Percentiles rank a stretch among this genome's conserved stretches.
Conservation (phyloP, 2,888 invertebrate species). For the Spialia ferax region DNA sequence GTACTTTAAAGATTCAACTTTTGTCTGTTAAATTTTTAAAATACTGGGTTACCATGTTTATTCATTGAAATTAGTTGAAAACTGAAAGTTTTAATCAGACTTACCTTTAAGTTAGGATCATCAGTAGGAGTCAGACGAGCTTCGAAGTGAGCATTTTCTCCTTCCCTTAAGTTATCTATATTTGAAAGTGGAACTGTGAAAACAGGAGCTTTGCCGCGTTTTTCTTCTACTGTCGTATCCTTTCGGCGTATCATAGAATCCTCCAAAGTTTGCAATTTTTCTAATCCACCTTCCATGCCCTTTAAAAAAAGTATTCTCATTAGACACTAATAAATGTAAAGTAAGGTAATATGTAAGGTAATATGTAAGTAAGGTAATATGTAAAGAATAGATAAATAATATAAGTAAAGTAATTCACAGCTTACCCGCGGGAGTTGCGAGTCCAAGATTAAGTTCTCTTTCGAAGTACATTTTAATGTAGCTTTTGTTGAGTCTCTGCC, state of each 20-base stretch:
- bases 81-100: not conserved
- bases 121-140: conserved; percentile 95
- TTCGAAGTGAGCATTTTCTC: conserved; percentile 97
- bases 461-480: conserved; percentile 94
- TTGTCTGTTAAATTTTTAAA: too few relatives aligned
- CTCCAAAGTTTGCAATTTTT: conserved; percentile 97
- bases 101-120: conserved; percentile 94
- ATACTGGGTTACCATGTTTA: too few relatives aligned
- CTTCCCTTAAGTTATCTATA: conserved; percentile 94
- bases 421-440: conserved; percentile 96
- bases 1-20: too few relatives aligned
- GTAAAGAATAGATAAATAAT: not conserved
- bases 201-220: conserved; percentile 94
- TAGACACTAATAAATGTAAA: too few relatives aligned
- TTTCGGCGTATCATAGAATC: conserved; percentile 93
- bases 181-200: conserved; percentile 96
- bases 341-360: too few relatives aligned
- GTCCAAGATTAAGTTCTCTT: conserved; percentile 95
- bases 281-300: conserved; percentile 98
- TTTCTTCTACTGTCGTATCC: conserved; percentile 91
- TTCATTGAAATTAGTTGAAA: too few relatives aligned
- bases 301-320: conserved; percentile 56
- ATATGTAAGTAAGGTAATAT: too few relatives aligned
- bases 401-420: conserved; percentile 37
- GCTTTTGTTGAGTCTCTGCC: conserved; percentile 96